Evolutionary conservation across 1,140 invertebrate species (phyloP), one percentile per base, ranked within the genome.

Genomic region (Ptiloglossa arizonensis): DNA sequence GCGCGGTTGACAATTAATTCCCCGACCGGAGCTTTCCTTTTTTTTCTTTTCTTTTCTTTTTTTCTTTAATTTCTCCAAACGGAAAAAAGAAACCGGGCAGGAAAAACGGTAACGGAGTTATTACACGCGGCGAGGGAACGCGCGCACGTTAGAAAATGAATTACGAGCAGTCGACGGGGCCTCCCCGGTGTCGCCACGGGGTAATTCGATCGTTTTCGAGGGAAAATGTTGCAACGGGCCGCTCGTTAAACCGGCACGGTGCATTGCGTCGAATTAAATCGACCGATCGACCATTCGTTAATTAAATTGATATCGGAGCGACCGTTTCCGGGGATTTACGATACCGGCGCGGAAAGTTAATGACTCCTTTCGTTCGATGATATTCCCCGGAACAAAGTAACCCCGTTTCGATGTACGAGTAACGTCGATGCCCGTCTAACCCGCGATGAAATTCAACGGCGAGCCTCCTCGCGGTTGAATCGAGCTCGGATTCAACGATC

Each of bases 1-100:
- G 13, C 44, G 38, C 50, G 41, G 64, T 68, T 50, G 59, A 35
- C 79, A 74, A 71, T 82, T 74, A 72, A 83, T 79, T 63, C 59
- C 24, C 38, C 27, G 15, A 59, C 17, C 9, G 6, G 50, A 52
- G 6, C 6, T 19, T 56, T 41, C 22, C 59, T 13, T 1, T 32
- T 35, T 29, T n/a, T n/a, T n/a, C n/a, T n/a, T n/a, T n/a, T n/a
- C n/a, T n/a, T n/a, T n/a, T n/a, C n/a, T n/a, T n/a, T n/a, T n/a
- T n/a, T n/a, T n/a, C n/a, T n/a, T n/a, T n/a, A n/a, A n/a, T n/a
- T n/a, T n/a, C n/a, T n/a, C n/a, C n/a, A n/a, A n/a, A n/a, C n/a
- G n/a, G n/a, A n/a, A n/a, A n/a, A n/a, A n/a, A n/a, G n/a, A n/a
- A n/a, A n/a, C n/a, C n/a, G n/a, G n/a, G n/a, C n/a, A n/a, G n/a